Evolutionary conservation across 2,113 vertebrate species (phyloP), one percentile per base, ranked within the genome.

Genomic region (Lethenteron camtschaticum): DNA sequence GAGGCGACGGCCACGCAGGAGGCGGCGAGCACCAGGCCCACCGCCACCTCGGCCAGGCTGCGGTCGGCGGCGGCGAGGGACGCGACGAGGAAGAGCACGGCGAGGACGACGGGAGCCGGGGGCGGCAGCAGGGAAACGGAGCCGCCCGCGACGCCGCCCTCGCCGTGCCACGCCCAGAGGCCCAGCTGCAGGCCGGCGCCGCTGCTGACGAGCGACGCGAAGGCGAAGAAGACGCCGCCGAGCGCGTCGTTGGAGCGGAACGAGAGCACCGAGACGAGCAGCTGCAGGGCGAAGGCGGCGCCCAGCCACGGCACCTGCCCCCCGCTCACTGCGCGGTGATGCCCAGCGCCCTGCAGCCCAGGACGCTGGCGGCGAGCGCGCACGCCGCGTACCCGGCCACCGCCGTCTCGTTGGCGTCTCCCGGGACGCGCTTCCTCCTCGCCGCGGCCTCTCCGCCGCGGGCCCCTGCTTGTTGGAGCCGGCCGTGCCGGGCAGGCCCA

Each of bases 231-330:
- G 0, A 83, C 87, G 55, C 86, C 86, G 68, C 77, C 73, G 0
- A 85, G 75, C 0, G 73, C 76, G 68, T 87, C 84, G 79, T 83
- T 78, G 0, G 77, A 76, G 56, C 88, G 80, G 73, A 81, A 91
- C 11, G 78, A 81, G 18, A 85, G 60, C 68, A 89, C 9, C 63
- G 83, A 86, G 73, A 84, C 72, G 8, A 75, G 82, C 1, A 85
- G 60, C 78, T 91, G 88, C 73, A 78, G 86, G 72, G 80, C 58
- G 2, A 80, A 85, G 12, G 85, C 84, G 3, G 81, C 84, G 86
- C 85, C 88, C 68, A 91, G 79, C 87, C 87, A 91, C 68, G 87
- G 82, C 57, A 88, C 82, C 0, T 87, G 87, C 3, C 84, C 83
- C 0, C 75, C 18, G 57, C 69, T 83, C 1, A 90, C 1, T 9